Conservation (phyloP, 2,113 vertebrate genomes). For the Pionites leucogaster region DNA sequence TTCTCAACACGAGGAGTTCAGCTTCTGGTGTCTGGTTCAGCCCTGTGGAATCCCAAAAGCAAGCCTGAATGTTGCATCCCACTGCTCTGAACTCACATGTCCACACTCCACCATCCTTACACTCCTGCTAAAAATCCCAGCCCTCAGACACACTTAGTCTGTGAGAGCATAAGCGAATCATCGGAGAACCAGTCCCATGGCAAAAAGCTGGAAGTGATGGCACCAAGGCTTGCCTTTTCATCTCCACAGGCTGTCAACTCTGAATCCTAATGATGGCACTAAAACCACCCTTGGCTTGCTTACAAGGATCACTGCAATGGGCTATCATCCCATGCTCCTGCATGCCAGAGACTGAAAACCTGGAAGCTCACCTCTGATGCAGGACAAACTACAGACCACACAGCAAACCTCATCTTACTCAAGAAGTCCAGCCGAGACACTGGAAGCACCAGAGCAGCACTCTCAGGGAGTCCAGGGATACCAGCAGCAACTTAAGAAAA, state of each 20-base stretch:
- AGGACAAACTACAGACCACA: neutral
- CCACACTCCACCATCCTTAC: neutral
- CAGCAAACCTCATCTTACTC: neutral
- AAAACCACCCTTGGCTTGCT: neutral
- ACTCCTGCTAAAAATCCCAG: neutral
- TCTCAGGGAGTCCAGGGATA: neutral
- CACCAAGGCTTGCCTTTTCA: neutral
- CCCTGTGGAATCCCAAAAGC: neutral
- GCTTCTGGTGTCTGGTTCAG: neutral
- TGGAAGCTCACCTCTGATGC: neutral
- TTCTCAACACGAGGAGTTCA: neutral
- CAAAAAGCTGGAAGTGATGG: neutral
- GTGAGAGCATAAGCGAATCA: neutral
- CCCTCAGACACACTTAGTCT: neutral
- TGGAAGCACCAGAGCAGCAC: neutral
- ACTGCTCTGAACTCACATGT: neutral
- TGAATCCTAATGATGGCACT: neutral
- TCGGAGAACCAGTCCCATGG: neutral
- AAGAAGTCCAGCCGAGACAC: neutral
- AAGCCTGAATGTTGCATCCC: neutral
- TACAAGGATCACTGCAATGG: neutral
- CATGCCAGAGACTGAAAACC: neutral
- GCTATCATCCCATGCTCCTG: neutral
- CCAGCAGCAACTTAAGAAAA: conserved; percentile 9
- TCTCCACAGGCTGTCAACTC: neutral